phyloP scores from a whole-genome alignment of 2,888 invertebrate genomes.

The Parnassius glacialis region DNA sequence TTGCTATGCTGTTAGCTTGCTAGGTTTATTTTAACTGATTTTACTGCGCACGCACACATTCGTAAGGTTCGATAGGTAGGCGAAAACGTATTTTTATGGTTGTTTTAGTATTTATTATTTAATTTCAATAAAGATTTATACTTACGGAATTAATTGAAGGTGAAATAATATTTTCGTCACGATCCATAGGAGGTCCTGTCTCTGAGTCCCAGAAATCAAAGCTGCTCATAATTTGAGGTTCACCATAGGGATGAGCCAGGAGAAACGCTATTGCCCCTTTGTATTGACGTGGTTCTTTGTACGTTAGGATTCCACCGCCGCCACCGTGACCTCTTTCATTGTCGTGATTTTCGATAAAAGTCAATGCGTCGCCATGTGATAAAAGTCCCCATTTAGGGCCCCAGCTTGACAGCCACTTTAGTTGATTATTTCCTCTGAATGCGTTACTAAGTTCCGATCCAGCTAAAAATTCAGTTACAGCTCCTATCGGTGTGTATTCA shows the following conservation, averaged over 20 bases:
- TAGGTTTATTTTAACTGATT: too few relatives aligned
- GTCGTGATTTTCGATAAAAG: slow-evolving; percentile 92
- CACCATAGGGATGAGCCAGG: slow-evolving; percentile 91
- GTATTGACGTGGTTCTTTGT: slow-evolving; percentile 84
- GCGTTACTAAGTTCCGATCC: slow-evolving; percentile 69
- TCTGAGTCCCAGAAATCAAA: slow-evolving; percentile 84
- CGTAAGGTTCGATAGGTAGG: too few relatives aligned
- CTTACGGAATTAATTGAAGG: slow-evolving; percentile 82
- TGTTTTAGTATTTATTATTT: too few relatives aligned
- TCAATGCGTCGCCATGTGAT: slow-evolving; percentile 76
- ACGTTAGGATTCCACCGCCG: slow-evolving; percentile 80
- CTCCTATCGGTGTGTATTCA: slow-evolving; percentile 78
- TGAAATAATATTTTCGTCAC: slow-evolving; percentile 80
- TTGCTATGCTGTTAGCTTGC: too few relatives aligned
- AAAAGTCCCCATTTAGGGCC: slow-evolving; percentile 85
- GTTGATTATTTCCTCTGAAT: slow-evolving; percentile 71
- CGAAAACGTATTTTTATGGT: too few relatives aligned
- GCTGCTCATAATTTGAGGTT: slow-evolving; percentile 92
- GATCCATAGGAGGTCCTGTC: slow-evolving; percentile 85
- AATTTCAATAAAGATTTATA: slow-evolving; percentile 15
- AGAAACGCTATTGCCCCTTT: slow-evolving; percentile 91
- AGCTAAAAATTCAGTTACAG: slow-evolving; percentile 85
- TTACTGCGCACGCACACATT: too few relatives aligned
- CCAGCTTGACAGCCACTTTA: slow-evolving; percentile 83
- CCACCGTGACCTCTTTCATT: slow-evolving; percentile 86